A percentile compares a stretch with the other conserved stretches of the same genome.
phyloP scores from a whole-genome alignment of 2,113 vertebrate species.

The Lophius piscatorius region DNA sequence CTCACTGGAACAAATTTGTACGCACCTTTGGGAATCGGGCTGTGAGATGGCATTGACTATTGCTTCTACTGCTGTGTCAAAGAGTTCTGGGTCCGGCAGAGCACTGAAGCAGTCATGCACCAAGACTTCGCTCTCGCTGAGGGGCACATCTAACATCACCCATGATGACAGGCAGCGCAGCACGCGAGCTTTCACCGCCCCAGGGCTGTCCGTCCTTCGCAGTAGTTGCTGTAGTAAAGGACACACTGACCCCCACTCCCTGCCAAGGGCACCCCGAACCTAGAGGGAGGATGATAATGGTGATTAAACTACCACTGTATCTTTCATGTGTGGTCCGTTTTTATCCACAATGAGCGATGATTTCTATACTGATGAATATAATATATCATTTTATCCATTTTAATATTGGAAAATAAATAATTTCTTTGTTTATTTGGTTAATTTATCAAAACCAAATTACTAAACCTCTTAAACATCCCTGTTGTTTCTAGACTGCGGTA shows the following conservation, averaged over 20 bases:
- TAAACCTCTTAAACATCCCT: neutral
- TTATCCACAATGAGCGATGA: neutral
- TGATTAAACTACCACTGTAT: slow-evolving; percentile 1
- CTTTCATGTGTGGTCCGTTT: neutral
- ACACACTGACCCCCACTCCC: slow-evolving; percentile 91
- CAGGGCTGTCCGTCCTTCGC: slow-evolving; percentile 90
- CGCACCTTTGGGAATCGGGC: slow-evolving; percentile 96
- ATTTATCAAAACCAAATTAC: neutral
- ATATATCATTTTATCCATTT: too few species aligned
- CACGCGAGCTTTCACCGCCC: slow-evolving; percentile 95
- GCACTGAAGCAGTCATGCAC: slow-evolving; percentile 93
- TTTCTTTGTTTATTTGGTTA: neutral
- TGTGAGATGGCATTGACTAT: slow-evolving; percentile 98
- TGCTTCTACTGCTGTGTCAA: slow-evolving; percentile 96
- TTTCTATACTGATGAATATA: neutral
- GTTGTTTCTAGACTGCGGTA: neutral
- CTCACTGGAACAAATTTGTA: neutral
- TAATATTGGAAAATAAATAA: neutral
- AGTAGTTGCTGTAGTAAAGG: slow-evolving; percentile 95
- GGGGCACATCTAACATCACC: slow-evolving; percentile 94
- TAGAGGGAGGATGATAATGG: slow-evolving; percentile 26
- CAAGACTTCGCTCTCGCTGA: slow-evolving; percentile 93
- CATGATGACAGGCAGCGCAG: slow-evolving; percentile 98
- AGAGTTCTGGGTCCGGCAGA: slow-evolving; percentile 94
- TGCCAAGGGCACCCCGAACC: slow-evolving; percentile 91